Base-by-base conservation (phyloP, 2,888 invertebrate genomes). In the Cancer borealis region DNA sequence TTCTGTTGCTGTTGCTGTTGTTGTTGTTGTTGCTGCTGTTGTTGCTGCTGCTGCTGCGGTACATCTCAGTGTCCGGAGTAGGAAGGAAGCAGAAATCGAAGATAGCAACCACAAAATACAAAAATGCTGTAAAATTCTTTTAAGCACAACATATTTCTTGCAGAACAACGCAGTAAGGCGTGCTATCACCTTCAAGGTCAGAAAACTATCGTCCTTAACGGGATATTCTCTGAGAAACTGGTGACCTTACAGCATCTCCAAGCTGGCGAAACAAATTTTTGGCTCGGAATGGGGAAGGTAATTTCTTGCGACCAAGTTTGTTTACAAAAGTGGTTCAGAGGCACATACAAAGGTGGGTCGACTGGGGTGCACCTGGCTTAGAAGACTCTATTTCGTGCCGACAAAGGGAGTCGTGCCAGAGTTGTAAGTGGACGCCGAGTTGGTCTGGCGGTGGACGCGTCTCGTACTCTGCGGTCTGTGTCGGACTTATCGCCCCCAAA, bases 271-370 rank as follows among this genome's bases (percentile, higher is more conserved):
- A 30, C 30, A 30, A 79, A 12, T 30, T 79, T 79, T 79, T 79
- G 26, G 30, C 79, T 26, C 30, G 79, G 79, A 2, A 12, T 79
- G 30, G 0, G 30, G 30, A 21, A 79, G 12, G 30, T 79, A 79
- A 79, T 79, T 79, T 79, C 79, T 79, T 79, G 79, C 79, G 79
- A 30, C 30, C 79, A 79, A 79, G 79, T 79, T 79, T 79, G 79
- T 79, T 79, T 79, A 30, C 79, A 79, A 30, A 79, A 30, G 30
- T 30, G 30, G 26, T 6, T 66, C n/a, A 5, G 66, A 66, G 66
- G 66, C n/a, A n/a, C 66, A 66, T 66, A 66, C n/a, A 66, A 66
- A 66, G 66, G 66, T 79, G 79, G 30, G 79, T 73, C 79, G 26
- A 5, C 66, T 12, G 30, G 79, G 30, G 21, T 10, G 79, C 79